Conservation (phyloP, 2,888 invertebrate genomes). For the Scelioninae gen. 2 region DNA sequence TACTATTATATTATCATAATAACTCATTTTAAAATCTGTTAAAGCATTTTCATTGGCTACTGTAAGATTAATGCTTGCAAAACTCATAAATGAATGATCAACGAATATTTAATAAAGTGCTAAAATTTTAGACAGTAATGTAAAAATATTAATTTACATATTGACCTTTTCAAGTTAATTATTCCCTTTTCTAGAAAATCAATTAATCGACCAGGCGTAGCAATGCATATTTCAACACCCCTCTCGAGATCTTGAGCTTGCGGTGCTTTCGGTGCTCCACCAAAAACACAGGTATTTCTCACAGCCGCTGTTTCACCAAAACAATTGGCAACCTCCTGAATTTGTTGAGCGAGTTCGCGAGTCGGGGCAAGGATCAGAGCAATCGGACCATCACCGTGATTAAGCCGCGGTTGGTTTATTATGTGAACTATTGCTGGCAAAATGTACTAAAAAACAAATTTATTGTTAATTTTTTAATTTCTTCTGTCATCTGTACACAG, state of each 20-base stretch:
- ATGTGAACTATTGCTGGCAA: slow-evolving; percentile 81
- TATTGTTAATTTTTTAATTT: not conserved
- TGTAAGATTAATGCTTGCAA: no score
- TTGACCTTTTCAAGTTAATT: slow-evolving; percentile 61
- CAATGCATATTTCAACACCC: slow-evolving; percentile 96
- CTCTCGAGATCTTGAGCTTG: slow-evolving; percentile 89
- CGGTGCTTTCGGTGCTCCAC: slow-evolving; percentile 97
- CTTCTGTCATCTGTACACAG: no score
- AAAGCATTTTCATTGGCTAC: no score
- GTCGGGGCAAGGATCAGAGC: slow-evolving; percentile 78
- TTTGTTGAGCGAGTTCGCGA: slow-evolving; percentile 78
- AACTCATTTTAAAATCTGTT: no score
- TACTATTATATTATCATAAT: no score
- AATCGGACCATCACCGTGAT: slow-evolving; percentile 80
- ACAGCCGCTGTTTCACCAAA: slow-evolving; percentile 93
- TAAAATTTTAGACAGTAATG: no score
- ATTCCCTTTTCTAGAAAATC: slow-evolving; percentile 92
- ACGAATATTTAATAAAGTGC: no score
- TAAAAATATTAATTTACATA: not conserved
- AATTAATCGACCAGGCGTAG: slow-evolving; percentile 95
- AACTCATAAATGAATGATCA: no score
- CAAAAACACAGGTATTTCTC: slow-evolving; percentile 95
- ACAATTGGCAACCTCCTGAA: slow-evolving; percentile 89
- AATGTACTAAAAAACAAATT: slow-evolving; percentile 75
- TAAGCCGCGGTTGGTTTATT: slow-evolving; percentile 78